These are phyloP conservation scores for Taenioides sp. DNA, from an alignment of 2,797 vertebrate genomes.

Conservation along the genomic window DNA sequence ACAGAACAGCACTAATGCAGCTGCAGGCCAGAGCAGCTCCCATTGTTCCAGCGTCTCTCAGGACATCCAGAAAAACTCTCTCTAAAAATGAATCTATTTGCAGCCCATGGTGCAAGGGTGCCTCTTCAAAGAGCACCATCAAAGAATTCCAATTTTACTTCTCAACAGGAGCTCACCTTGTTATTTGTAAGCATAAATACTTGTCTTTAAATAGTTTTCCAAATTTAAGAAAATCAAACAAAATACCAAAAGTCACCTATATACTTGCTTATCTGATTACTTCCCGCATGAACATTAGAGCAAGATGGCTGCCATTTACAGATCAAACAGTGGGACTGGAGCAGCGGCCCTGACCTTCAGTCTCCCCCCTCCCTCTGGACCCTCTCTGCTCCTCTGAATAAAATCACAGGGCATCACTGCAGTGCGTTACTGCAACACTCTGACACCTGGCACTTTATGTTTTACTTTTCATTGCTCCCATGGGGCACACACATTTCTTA, in stretches of 20 bases:
- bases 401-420: constrained; percentile 34
- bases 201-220: constrained; percentile 28
- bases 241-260: not conserved
- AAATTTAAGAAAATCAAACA: constrained; percentile 20
- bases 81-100: constrained; percentile 51
- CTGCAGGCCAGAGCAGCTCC: constrained; percentile 60
- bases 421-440: constrained; percentile 30
- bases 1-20: constrained; percentile 51
- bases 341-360: constrained; percentile 67
- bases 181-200: constrained; percentile 57
- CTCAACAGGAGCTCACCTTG: constrained; percentile 55
- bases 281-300: constrained; percentile 56
- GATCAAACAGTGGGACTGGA: constrained; percentile 66
- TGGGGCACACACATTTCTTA: not conserved
- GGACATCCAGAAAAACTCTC: constrained; percentile 60
- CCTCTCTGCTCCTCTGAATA: constrained; percentile 53
- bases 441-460: constrained; percentile 14
- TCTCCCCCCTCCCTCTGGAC: constrained; percentile 42
- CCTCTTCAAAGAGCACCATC: constrained; percentile 65
- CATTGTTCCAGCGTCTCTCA: constrained; percentile 59
- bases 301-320: constrained; percentile 69
- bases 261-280: constrained; percentile 41
- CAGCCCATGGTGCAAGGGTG: constrained; percentile 35
- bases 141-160: constrained; percentile 63
- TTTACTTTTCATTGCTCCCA: not conserved